Base-by-base conservation (phyloP, 2,797 vertebrate species). In the Rhynchonycteris naso region DNA sequence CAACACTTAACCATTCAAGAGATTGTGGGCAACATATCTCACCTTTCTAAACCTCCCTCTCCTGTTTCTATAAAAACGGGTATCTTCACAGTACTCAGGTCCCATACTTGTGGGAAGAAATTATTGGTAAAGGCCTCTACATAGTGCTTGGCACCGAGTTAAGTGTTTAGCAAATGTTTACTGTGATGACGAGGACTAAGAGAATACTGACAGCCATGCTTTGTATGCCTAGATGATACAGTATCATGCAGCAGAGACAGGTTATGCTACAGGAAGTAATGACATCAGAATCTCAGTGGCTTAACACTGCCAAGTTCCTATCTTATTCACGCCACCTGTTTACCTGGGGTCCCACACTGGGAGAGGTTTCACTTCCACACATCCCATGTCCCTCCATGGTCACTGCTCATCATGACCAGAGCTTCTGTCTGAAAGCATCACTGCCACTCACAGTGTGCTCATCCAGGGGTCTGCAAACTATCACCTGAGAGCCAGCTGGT, bases 301-400 rank as follows among this genome's bases (percentile, higher is more conserved):
- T 9, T 11, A 19, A 19, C n/a, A 1, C 50, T 10, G 91, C 81
- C 71, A 2, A 43, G 35, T 19, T 61, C 28, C 21, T 4, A 26
- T 75, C 61, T 78, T 28, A 38, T 30, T n/a, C 38, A 4, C 0
- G 0, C 50, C 24, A 1, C 3, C 4, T 24, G 26, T 30, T 78
- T 85, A 30, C 33, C 4, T 19, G 5, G 71, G 79, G 71, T 50
- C 61, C 76, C 54, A 2, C 52, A 6, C 59, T 14, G 35, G 35
- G n/a, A 21, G 59, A 72, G 50, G 66, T 83, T 91, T 69, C 50
- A 14, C n/a, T 21, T 26, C 38, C 68, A 47, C 19, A 1, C 0
- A 28, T 14, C 26, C 43, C 19, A 1, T 0, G n/a, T 14, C 26
- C 43, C 52, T 74, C 58, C 8, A 12, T 0, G 13, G 28, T 33